Evolutionary conservation across 2,888 invertebrate species (phyloP), one percentile per base, ranked within the genome.

Genomic region (Agrotis exclamationis): DNA sequence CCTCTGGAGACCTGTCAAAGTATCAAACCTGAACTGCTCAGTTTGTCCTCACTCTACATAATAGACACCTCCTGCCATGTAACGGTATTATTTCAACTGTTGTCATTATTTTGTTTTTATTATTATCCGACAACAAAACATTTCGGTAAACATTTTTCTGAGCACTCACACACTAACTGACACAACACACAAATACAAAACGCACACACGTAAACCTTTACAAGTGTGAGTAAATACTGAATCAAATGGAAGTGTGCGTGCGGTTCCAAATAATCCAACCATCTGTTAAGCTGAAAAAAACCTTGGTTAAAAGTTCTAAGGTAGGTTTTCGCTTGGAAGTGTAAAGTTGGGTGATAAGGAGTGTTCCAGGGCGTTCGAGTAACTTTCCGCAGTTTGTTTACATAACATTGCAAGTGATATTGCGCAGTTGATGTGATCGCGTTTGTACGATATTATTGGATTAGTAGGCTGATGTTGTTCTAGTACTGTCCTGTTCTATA

Each of bases 381-480:
- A 87, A 82, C 83, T 89, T 89, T 89, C 89, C 88, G 76, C 82
- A 53, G 80, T 72, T 80, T 88, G 83, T 87, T 85, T 87, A 83
- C 79, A 81, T 76, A 80, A 70, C 69, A 80, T 44, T 64, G 60
- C 48, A 63, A 53, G 63, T 66, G 39, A 60, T 82, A 89, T 57
- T 89, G 89, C 90, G 90, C 87, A 89, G 86, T 88, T 63, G 48
- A 45, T 53, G 28, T 59, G 67, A 20, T 60, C 39, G 63, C 48
- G 50, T 66, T 39, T 50, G 50, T 72, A 20, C n/a, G 60, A 50
- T 56, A 33, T 58, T 71, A 77, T 97, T 97, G 97, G 97, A 97
- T 97, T 97, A 97, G 97, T 97, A 97, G 97, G 97, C 97, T 51
- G 24, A 18, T 56, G 18, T 97, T 97, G 97, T 97, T 16, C 97